Evolutionary conservation across 1,140 invertebrate species (phyloP).

Genomic region (Periplaneta americana): DNA sequence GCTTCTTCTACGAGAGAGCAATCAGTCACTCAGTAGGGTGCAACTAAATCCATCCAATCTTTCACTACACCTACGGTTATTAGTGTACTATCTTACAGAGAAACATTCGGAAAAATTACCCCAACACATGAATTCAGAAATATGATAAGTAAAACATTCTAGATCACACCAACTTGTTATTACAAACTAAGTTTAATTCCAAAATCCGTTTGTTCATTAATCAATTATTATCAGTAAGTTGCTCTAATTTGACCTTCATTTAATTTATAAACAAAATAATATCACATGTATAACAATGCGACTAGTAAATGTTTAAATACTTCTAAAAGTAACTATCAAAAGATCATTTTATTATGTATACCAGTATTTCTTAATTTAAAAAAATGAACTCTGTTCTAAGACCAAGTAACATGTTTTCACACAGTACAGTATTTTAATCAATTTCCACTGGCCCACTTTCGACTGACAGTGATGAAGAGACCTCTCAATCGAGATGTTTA

Average conservation of each 20-base stretch:
- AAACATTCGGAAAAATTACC: neutral
- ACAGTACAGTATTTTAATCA: neutral
- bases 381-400: neutral
- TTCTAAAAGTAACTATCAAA: too few species aligned
- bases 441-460: neutral
- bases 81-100: neutral
- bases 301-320: too few species aligned
- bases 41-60: neutral
- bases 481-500: neutral
- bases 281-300: too few species aligned
- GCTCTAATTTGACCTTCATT: neutral
- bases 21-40: neutral
- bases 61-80: neutral
- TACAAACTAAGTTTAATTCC: neutral
- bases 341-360: too few species aligned
- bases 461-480: neutral
- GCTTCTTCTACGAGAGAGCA: neutral
- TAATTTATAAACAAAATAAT: neutral
- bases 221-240: neutral
- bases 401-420: neutral
- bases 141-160: neutral
- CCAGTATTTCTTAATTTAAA: too few species aligned
- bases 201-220: neutral
- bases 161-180: neutral
- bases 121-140: neutral